Evolutionary conservation across 2,888 invertebrate genomes (phyloP).

Genomic region (Teinopalpus imperialis): DNA sequence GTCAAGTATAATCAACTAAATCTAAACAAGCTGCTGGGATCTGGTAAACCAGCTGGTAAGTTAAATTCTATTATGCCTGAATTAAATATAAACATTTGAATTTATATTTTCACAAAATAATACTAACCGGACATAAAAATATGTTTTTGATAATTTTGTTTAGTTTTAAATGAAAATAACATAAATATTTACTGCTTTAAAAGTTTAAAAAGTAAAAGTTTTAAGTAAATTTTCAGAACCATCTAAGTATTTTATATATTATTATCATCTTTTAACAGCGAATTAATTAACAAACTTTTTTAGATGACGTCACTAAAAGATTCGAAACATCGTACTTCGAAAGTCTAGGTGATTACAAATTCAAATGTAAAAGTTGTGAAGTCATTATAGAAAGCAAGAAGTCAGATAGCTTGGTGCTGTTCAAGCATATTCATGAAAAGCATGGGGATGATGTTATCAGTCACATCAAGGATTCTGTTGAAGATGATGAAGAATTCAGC

Average conservation of each 20-base stretch:
- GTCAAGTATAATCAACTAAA: background rate
- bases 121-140: too few relatives aligned
- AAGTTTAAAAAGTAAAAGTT: too few relatives aligned
- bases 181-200: too few relatives aligned
- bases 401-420: slow-evolving; percentile 13
- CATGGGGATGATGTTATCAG: slow-evolving; percentile 18
- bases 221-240: too few relatives aligned
- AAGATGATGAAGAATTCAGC: slow-evolving; percentile 18
- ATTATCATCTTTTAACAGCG: too few relatives aligned
- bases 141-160: too few relatives aligned
- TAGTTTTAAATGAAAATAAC: too few relatives aligned
- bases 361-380: slow-evolving; percentile 20
- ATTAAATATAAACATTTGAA: too few relatives aligned
- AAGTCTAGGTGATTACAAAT: slow-evolving; percentile 6
- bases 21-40: slow-evolving; percentile 3
- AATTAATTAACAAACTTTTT: too few relatives aligned
- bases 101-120: too few relatives aligned
- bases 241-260: too few relatives aligned
- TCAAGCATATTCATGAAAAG: slow-evolving; percentile 22
- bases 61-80: background rate
- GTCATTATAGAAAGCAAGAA: slow-evolving; percentile 3
- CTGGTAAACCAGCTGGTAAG: slow-evolving; percentile 4
- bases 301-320: slow-evolving; percentile 19
- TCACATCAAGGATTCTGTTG: slow-evolving; percentile 1
- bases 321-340: slow-evolving; percentile 24